These are phyloP conservation scores for Rhabdornis inornatus DNA, from an alignment of 2,113 vertebrate species.

Conservation along the genomic window DNA sequence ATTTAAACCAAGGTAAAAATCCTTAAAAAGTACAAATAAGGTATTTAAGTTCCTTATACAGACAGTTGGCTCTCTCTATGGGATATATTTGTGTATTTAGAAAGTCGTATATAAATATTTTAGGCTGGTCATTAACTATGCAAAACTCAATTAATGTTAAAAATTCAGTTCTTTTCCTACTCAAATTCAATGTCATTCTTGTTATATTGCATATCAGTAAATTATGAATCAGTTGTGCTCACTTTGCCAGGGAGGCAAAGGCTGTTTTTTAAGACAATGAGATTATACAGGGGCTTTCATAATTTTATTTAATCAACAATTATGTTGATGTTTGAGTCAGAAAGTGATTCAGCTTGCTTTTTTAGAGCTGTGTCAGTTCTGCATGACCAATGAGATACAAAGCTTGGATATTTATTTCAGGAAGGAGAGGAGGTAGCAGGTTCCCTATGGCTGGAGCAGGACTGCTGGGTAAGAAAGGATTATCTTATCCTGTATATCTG, in stretches of 20 bases:
- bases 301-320: conserved; percentile 34
- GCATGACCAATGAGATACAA: neutral
- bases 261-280: conserved; percentile 11
- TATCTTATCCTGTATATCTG: neutral
- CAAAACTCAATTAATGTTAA: conserved; percentile 4
- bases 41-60: neutral
- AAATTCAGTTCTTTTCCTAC: neutral
- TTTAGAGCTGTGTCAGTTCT: neutral
- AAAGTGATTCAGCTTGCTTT: conserved; percentile 18
- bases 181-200: neutral
- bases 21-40: neutral
- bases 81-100: neutral
- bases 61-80: neutral
- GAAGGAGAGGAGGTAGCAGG: neutral
- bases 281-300: neutral
- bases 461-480: neutral
- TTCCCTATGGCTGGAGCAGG: neutral
- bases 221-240: neutral
- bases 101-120: neutral
- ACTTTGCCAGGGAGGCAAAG: neutral
- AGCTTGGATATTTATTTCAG: neutral
- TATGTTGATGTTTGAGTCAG: conserved; percentile 24
- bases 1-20: neutral
- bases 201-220: neutral
- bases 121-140: neutral